Evolutionary conservation across 2,888 invertebrate genomes (phyloP).

Genomic region (Augiades crinisus): DNA sequence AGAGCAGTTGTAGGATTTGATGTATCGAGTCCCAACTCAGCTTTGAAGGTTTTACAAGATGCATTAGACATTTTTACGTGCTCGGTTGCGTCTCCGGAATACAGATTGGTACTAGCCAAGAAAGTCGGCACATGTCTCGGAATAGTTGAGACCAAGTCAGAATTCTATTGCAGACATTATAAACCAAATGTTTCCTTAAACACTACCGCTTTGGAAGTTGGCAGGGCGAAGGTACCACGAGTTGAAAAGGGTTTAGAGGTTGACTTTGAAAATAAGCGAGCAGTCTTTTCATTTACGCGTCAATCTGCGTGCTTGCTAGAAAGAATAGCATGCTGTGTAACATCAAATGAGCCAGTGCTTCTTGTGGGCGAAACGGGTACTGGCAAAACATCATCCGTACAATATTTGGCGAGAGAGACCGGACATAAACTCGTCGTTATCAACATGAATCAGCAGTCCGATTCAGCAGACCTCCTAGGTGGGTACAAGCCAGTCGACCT

Average conservation of each 20-base stretch:
- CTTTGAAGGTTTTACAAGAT: slow-evolving; percentile 90
- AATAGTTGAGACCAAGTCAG: slow-evolving; percentile 90
- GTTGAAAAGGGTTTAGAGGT: slow-evolving; percentile 64
- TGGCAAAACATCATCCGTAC: slow-evolving; percentile 97
- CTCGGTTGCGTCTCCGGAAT: slow-evolving; percentile 84
- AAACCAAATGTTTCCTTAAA: slow-evolving; percentile 88
- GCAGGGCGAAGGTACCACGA: slow-evolving; percentile 82
- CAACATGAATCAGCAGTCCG: slow-evolving; percentile 99
- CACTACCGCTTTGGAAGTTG: slow-evolving; percentile 83
- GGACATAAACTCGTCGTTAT: slow-evolving; percentile 94
- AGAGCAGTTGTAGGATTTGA: slow-evolving; percentile 88
- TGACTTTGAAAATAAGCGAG: slow-evolving; percentile 63
- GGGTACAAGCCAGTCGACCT: slow-evolving; percentile 98
- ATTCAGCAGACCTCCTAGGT: slow-evolving; percentile 97
- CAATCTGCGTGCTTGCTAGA: slow-evolving; percentile 92
- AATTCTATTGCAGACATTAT: slow-evolving; percentile 88
- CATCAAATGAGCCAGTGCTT: slow-evolving; percentile 92
- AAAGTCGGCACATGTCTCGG: slow-evolving; percentile 91
- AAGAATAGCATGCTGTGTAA: slow-evolving; percentile 91
- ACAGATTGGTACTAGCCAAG: slow-evolving; percentile 85
- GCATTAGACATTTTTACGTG: slow-evolving; percentile 96
- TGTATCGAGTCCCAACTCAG: slow-evolving; percentile 85
- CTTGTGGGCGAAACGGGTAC: slow-evolving; percentile 99
- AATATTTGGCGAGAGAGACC: slow-evolving; percentile 92
- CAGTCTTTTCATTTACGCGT: slow-evolving; percentile 91